phyloP scores from a whole-genome alignment of 2,113 vertebrate species.

The Alligator sinensis region DNA sequence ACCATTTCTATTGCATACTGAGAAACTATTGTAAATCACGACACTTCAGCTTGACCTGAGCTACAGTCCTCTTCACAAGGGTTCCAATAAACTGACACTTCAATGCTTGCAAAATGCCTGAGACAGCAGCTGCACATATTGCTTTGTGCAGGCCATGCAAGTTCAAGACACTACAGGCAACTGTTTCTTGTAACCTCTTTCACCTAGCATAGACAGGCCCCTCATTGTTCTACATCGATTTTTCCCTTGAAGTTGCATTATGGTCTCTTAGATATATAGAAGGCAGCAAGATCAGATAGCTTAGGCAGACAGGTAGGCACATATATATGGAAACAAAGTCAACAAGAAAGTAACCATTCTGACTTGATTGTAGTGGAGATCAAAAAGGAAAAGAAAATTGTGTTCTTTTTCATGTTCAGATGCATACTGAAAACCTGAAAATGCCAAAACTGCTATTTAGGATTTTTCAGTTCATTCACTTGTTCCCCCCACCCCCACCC shows the following conservation, averaged over 20 bases:
- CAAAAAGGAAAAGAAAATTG: constrained; percentile 1
- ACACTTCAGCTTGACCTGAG: rapidly evolving
- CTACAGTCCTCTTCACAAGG: neutral
- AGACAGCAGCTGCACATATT: neutral
- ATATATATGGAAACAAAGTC: neutral
- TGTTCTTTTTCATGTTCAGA: neutral
- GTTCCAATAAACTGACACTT: neutral
- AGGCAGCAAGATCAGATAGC: constrained; percentile 42
- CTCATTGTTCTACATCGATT: constrained; percentile 45
- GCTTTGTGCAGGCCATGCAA: neutral
- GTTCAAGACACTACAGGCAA: constrained; percentile 37
- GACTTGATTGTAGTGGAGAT: neutral
- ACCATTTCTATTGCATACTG: neutral
- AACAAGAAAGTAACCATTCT: constrained; percentile 8
- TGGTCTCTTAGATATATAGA: neutral
- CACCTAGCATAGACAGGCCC: constrained; percentile 24
- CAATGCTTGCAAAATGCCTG: neutral
- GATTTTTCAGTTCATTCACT: neutral
- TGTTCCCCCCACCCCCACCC: neutral
- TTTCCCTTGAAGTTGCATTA: constrained; percentile 23
- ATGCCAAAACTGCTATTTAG: neutral
- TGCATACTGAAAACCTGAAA: neutral
- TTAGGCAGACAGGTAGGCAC: neutral
- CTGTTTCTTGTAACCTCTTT: constrained; percentile 55
- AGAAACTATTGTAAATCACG: neutral